phyloP scores from a whole-genome alignment of 2,113 vertebrate species.

The Tonatia bakeri region DNA sequence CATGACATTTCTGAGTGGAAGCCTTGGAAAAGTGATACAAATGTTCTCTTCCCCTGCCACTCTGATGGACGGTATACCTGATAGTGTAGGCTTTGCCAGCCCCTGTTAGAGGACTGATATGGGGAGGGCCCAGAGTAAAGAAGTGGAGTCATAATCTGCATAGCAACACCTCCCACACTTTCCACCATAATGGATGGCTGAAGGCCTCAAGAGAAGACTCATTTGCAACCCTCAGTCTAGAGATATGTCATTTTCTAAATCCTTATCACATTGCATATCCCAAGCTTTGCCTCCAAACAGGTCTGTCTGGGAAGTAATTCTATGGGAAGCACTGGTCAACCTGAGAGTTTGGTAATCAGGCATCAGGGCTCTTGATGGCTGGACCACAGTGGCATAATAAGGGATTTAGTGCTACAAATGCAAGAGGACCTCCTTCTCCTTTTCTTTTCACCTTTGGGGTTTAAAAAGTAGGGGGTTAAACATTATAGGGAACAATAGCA shows the following conservation, averaged over 20 bases:
- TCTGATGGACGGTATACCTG: background rate
- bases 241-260: background rate
- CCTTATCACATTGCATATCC: background rate
- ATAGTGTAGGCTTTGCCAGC: background rate
- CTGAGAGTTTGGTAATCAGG: background rate
- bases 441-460: background rate
- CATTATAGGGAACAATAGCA: background rate
- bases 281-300: background rate
- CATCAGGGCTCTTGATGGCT: background rate
- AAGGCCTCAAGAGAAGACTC: background rate
- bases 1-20: background rate
- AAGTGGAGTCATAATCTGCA: background rate
- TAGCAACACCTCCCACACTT: background rate
- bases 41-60: background rate
- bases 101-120: background rate
- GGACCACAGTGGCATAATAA: background rate
- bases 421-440: background rate
- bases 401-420: background rate
- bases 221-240: background rate
- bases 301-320: background rate
- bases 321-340: background rate
- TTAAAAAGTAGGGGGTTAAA: background rate
- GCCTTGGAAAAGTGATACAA: background rate
- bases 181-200: background rate
- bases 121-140: background rate